Evolutionary conservation across 2,888 invertebrate genomes (phyloP), one percentile per base, ranked within the genome.

Genomic region (Leptopilina myrica): DNA sequence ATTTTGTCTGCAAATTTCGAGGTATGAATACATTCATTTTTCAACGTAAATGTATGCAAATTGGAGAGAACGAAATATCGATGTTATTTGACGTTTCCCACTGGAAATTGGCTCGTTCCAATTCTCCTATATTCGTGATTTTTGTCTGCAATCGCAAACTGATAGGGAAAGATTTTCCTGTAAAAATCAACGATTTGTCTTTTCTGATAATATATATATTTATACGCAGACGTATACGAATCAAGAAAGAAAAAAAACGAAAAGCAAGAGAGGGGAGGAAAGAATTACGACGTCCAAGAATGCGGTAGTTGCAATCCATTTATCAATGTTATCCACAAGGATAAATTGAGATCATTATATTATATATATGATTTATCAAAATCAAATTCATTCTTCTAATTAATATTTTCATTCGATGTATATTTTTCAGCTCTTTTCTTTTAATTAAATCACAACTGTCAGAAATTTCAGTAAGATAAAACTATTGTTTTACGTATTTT

Each of bases 111-210:
- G 12, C 69, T 46, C 14, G 69, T 69, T 69, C 69, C 26, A 26
- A 49, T 69, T 69, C 20, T 69, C 20, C 53, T 69, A 69, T 20
- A 15, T 12, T 49, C 46, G 49, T 53, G 69, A 26, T 49, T 53
- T 53, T 69, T 20, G 12, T 14, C 7, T 46, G 15, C 46, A 67
- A 67, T 49, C 69, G 53, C 53, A 12, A 9, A 69, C 20, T 20
- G 53, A 69, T 26, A 26, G 69, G 46, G 69, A 69, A 26, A 26
- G 49, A 69, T 43, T 46, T 11, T 59, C 1, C 20, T 20, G 9
- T 15, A 49, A 26, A 69, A 69, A 69, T 69, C 53, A 69, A 26
- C 69, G 14, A 69, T 69, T 69, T 69, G 53, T 69, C 69, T 69
- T 69, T 69, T 69, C 15, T 49, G 69, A 46, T 69, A n/a, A n/a